Base-by-base conservation (phyloP, 2,797 vertebrate genomes). In the Gallinago nigripennis region DNA sequence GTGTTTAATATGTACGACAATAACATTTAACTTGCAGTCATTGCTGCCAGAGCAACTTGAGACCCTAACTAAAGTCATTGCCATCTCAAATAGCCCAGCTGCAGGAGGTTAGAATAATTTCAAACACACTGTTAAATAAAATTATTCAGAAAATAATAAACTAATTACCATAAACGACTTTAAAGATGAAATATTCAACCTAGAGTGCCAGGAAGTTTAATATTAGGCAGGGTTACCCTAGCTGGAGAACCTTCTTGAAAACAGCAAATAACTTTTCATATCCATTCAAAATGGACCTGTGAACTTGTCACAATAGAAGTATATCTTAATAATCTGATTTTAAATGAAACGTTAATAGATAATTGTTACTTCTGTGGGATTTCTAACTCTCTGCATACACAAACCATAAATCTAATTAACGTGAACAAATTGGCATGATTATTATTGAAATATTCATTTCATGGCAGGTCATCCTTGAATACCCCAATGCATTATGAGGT, bases 381-480 rank as follows among this genome's bases (percentile, higher is more conserved):
- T 91, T 33, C 53, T 94, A 78, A 80, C 30, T 81, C 76, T 56
- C 43, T 37, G 43, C 4, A 23, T 90, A 63, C 23, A 93, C 75
- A 84, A 81, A 61, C 11, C 35, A 63, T 78, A 96, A 96, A 92
- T 96, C 83, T 78, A 48, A 51, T 20, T 90, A 94, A 75, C 9
- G 18, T 53, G 84, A 94, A 91, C 65, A 92, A 94, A 96, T 86
- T 94, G 71, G 41, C 41, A 84, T 80, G 54, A n/a, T 95, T 93
- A 83, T 86, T 95, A 85, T 43, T 69, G 65, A 92, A 87, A 82
- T 25, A 88, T 51, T 93, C 70, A 88, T 96, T 96, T 94, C 51
- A 92, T 95, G 82, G 77, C 83, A 96, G 76, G 82, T 85, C 70
- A 92, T 48, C 87, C 83, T 93, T 31, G 16, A 91, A 65, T 71